Evolutionary conservation across 2,888 invertebrate genomes (phyloP).

Genomic region (Chesias legatella): DNA sequence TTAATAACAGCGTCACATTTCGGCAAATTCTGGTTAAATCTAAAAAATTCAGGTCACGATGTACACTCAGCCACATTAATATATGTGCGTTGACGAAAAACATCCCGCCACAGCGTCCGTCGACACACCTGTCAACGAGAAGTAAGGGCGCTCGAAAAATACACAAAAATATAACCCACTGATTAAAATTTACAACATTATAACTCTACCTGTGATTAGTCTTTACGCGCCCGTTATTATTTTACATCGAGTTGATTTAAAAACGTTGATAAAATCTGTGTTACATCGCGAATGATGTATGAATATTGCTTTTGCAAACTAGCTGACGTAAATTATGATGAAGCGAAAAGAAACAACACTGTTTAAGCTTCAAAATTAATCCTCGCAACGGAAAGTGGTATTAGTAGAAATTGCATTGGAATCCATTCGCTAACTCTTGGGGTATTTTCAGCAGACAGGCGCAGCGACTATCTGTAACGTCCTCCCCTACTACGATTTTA

Average conservation of each 20-base stretch:
- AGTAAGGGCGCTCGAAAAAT: slow-evolving; percentile 19
- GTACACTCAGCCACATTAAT: slow-evolving; percentile 32
- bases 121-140: slow-evolving; percentile 33
- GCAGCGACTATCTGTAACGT: slow-evolving; percentile 26
- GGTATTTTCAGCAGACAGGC: slow-evolving; percentile 27
- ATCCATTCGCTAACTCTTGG: slow-evolving; percentile 31
- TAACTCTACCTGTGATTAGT: slow-evolving; percentile 25
- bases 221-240: slow-evolving; percentile 16
- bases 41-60: slow-evolving; percentile 39
- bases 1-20: slow-evolving; percentile 36
- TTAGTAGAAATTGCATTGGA: slow-evolving; percentile 27
- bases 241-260: slow-evolving; percentile 25
- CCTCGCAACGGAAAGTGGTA: slow-evolving; percentile 20
- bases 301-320: slow-evolving; percentile 24
- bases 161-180: slow-evolving; percentile 10
- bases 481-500: slow-evolving; percentile 25
- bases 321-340: slow-evolving; percentile 16
- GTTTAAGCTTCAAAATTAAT: slow-evolving; percentile 15
- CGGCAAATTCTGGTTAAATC: slow-evolving; percentile 33
- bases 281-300: slow-evolving; percentile 20
- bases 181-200: slow-evolving; percentile 21
- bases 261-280: slow-evolving; percentile 25
- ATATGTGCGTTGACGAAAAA: slow-evolving; percentile 29
- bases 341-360: slow-evolving; percentile 9
- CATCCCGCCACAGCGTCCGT: slow-evolving; percentile 25